Conservation (phyloP, 1,140 invertebrate species). For the Whitmania pigra region DNA sequence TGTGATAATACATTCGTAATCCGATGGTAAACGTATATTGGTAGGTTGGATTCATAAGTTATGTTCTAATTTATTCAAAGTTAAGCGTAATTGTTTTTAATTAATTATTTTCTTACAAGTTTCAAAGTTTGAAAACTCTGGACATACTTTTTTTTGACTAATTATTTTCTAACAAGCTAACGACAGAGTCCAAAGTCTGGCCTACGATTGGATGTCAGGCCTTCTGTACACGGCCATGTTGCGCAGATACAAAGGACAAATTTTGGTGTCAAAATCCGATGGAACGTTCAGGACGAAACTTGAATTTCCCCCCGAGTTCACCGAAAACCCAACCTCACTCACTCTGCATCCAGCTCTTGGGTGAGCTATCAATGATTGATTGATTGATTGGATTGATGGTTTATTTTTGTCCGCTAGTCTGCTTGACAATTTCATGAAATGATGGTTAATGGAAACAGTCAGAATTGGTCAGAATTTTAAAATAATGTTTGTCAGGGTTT, state of each 20-base stretch:
- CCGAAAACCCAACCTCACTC: constrained; percentile 45
- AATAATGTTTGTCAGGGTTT: too few relatives aligned
- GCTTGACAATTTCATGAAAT: too few relatives aligned
- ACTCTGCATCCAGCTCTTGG: constrained; percentile 57
- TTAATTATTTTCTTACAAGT: too few relatives aligned
- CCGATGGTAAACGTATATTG: too few relatives aligned
- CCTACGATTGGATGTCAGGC: constrained; percentile 62
- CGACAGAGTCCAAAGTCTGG: constrained; percentile 43
- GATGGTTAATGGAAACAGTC: not conserved
- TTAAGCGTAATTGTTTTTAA: too few relatives aligned
- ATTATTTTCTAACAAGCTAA: too few relatives aligned
- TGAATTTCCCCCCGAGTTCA: constrained; percentile 28
- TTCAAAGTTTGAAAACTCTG: too few relatives aligned
- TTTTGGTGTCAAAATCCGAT: constrained; percentile 51
- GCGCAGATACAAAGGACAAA: constrained; percentile 43
- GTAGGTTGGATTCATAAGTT: too few relatives aligned
- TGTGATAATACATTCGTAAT: too few relatives aligned
- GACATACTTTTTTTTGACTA: too few relatives aligned
- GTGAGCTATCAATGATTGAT: constrained; percentile 28
- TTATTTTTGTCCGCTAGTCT: not conserved
- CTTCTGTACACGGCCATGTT: constrained; percentile 56
- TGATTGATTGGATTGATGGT: not conserved
- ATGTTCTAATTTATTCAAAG: too few relatives aligned
- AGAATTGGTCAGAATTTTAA: too few relatives aligned
- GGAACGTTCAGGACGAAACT: constrained; percentile 56